Evolutionary conservation across 2,113 vertebrate species (phyloP).

Genomic region (Gymnobelideus leadbeateri): DNA sequence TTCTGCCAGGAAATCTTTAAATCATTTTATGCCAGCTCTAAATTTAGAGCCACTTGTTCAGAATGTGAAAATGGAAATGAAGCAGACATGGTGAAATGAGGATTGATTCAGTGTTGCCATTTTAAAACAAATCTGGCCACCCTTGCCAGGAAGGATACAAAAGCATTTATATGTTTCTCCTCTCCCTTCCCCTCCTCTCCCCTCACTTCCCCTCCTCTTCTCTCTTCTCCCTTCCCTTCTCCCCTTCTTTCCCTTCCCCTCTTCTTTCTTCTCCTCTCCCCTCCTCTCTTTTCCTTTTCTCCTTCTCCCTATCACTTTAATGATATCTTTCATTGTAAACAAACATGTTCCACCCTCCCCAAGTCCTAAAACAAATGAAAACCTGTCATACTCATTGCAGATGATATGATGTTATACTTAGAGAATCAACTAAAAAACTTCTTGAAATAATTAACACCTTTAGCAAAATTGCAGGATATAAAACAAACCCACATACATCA

Average conservation of each 20-base stretch:
- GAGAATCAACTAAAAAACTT: too few species aligned
- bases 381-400: too few species aligned
- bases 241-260: neutral
- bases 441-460: too few species aligned
- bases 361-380: too few species aligned
- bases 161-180: neutral
- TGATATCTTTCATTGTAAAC: too few species aligned
- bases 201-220: neutral
- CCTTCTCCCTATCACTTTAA: too few species aligned
- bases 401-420: too few species aligned
- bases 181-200: neutral
- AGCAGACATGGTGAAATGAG: slow-evolving; percentile 20
- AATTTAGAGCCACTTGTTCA: slow-evolving; percentile 58
- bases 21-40: neutral
- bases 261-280: rapidly evolving
- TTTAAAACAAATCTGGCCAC: slow-evolving; percentile 41
- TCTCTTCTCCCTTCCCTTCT: too few species aligned
- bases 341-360: too few species aligned
- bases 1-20: slow-evolving; percentile 67
- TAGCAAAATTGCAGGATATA: too few species aligned
- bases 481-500: too few species aligned
- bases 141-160: neutral
- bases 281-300: too few species aligned
- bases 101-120: neutral
- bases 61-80: slow-evolving; percentile 27